Evolutionary conservation across 2,113 vertebrate species (phyloP), one percentile per base, ranked within the genome.

Genomic region (Felis chaus): DNA sequence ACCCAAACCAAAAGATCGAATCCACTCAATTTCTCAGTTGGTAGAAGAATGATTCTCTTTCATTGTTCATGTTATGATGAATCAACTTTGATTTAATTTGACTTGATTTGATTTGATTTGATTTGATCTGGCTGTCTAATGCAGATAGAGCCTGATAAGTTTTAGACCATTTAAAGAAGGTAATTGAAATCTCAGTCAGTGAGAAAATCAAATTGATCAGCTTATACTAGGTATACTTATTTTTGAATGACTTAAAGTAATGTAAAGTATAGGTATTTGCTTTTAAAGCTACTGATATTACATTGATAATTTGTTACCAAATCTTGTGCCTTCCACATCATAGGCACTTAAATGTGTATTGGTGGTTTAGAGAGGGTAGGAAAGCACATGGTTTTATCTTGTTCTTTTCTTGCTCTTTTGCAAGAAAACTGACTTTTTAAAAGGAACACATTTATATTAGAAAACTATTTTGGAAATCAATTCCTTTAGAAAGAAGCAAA

Each of bases 381-480:
- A 79, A 85, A 65, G 11, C 45, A 63, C 31, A 7, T 76, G 89
- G 39, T 76, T 97, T 94, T 91, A 41, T 87, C 80, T 87, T 79
- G 39, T 68, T 94, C 39, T 66, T 95, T 65, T 95, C 80, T 80
- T 92, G 89, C 57, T 92, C 65, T 96, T 96, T 81, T 95, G 82
- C 76, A 91, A 91, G 97, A 78, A 94, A 95, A 96, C 41, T 61
- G 55, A 19, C 36, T 95, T 96, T 96, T 94, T 76, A 53, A 94
- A 96, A 91, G 92, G 68, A 93, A 97, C 82, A 93, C 66, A 81
- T 92, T 95, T 96, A 65, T 96, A 96, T 96, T 91, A 87, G 93
- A 89, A 95, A 93, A 87, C 79, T 97, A 74, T 95, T 97, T 97
- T 98, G 88, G 84, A 96, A 96, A 95, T 90, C 57, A 8, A 94